Base-by-base conservation (phyloP, 2,113 vertebrate genomes). In the Mastomys natalensis region DNA sequence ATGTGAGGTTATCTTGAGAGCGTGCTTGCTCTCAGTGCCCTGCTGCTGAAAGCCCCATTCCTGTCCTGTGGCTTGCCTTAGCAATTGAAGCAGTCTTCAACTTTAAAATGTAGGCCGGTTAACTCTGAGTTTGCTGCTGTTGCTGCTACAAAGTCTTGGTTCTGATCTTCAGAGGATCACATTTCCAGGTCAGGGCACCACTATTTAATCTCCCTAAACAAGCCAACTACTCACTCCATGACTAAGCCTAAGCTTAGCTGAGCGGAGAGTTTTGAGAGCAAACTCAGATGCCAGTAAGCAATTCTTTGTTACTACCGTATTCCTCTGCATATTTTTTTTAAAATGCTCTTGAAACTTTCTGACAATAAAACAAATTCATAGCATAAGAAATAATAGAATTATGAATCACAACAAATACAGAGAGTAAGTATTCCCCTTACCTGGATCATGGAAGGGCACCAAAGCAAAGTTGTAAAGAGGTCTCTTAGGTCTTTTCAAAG, bases 361-460 rank as follows among this genome's bases (percentile, higher is more conserved):
- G 70, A 70, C 89, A 37, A 74, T 55, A 64, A 76, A 74, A 84
- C 29, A 60, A 77, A 60, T 72, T 64, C 89, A 16, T 0, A 68
- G 86, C 89, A n/a, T 58, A 84, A 92, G 55, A 60, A 93, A 64
- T 37, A 74, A 72, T 2, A 88, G 7, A 64, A 37, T 53, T 89
- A 8, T 1, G 17, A 89, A 64, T 73, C 64, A 55, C 3, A 95
- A 55, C 34, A 66, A 94, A 84, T 37, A 81, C 82, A 74, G 80
- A 93, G 72, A 43, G 68, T 48, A 86, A 43, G 58, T 45, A 86
- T 76, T 19, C 3, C 7, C 82, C 94, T 98, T 99, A 99, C 99
- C 99, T 99, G 99, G 99, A 72, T 99, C 99, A 64, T 99, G 99
- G 98, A 99, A 99, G 37, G 99, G 99, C 95, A 99, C 99, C 98